phyloP scores from a whole-genome alignment of 2,888 invertebrate genomes.

The Kuschelorhynchus macadamiae region DNA sequence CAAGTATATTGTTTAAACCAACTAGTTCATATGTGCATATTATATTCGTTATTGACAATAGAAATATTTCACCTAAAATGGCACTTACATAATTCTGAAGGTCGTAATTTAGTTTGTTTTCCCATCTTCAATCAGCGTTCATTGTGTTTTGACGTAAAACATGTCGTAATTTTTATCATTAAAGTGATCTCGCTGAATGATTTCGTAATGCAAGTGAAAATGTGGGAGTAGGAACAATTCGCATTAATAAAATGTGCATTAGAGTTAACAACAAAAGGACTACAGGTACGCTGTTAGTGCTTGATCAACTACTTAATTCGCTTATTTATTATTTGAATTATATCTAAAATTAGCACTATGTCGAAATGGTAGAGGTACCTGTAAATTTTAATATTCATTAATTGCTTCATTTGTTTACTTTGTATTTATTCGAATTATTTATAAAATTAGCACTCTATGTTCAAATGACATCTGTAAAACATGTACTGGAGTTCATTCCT shows the following conservation, averaged over 20 bases:
- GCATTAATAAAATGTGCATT: slow-evolving; percentile 6
- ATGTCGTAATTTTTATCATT: background rate
- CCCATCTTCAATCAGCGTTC: background rate
- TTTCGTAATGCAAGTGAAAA: background rate
- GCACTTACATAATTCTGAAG: too few species aligned
- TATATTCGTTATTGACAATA: too few species aligned
- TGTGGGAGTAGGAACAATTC: slow-evolving; percentile 7
- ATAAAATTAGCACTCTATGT: too few species aligned
- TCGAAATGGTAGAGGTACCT: background rate
- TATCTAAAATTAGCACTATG: background rate
- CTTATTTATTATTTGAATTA: background rate
- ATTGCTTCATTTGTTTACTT: too few species aligned
- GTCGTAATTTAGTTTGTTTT: too few species aligned
- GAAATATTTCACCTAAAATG: too few species aligned
- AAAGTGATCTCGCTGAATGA: background rate
- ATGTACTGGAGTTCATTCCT: too few species aligned
- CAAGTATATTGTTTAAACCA: too few species aligned
- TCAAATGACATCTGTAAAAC: too few species aligned
- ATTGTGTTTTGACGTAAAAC: background rate
- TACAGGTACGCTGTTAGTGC: background rate
- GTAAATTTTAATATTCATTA: too few species aligned
- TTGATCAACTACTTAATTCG: background rate
- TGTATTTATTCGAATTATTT: too few species aligned
- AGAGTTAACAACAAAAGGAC: background rate
- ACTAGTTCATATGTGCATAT: too few species aligned